Evolutionary conservation across 2,113 vertebrate genomes (phyloP).

Genomic region (Microtus ochrogaster): DNA sequence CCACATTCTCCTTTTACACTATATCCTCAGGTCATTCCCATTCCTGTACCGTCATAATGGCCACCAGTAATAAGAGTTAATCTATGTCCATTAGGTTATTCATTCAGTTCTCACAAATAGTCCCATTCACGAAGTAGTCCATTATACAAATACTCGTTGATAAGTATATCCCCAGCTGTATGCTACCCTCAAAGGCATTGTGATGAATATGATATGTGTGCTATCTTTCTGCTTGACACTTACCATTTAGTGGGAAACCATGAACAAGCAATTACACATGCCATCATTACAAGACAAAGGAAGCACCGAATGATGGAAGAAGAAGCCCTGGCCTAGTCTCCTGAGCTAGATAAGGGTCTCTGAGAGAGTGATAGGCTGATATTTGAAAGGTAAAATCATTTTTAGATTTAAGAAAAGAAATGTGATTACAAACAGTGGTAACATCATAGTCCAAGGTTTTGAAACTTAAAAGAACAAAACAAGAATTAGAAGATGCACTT

Average conservation of each 20-base stretch:
- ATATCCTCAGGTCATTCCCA: neutral
- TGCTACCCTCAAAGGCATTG: neutral
- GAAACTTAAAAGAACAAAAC: neutral
- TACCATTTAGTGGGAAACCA: neutral
- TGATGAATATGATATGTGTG: neutral
- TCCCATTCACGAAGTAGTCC: neutral
- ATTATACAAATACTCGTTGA: neutral
- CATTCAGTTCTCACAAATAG: neutral
- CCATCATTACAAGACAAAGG: neutral
- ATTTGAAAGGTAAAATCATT: conserved; percentile 25
- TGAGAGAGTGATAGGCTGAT: neutral
- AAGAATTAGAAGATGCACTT: neutral
- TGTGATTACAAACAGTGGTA: neutral
- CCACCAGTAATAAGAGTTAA: conserved; percentile 15
- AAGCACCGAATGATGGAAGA: neutral
- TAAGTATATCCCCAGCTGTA: neutral
- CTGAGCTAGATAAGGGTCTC: neutral
- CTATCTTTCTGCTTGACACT: neutral
- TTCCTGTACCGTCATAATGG: neutral
- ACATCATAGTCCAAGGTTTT: neutral
- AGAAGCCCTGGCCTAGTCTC: neutral
- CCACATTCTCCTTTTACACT: neutral
- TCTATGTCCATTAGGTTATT: neutral
- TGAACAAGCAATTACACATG: neutral
- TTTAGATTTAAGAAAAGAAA: neutral